phyloP scores from a whole-genome alignment of 2,888 invertebrate species.

The Venustoraphidia nigricollis region DNA sequence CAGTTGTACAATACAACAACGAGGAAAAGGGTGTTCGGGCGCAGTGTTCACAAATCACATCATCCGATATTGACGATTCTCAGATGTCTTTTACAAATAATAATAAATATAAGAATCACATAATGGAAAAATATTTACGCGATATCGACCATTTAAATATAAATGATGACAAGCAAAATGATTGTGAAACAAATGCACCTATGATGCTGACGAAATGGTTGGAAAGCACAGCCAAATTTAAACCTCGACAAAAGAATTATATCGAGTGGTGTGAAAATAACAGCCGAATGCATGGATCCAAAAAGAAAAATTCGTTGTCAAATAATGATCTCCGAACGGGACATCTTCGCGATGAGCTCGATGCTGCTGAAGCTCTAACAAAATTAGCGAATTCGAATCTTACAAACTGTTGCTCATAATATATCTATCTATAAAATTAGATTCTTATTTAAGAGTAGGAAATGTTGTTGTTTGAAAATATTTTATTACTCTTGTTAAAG shows the following conservation, averaged over 20 bases:
- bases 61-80: slow-evolving; percentile 25
- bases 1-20: slow-evolving; percentile 9
- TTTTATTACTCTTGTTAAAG: too few species aligned
- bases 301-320: slow-evolving; percentile 9
- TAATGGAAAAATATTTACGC: slow-evolving; percentile 40
- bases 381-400: slow-evolving; percentile 35
- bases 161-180: slow-evolving; percentile 15
- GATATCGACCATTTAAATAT: slow-evolving; percentile 19
- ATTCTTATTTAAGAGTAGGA: too few species aligned
- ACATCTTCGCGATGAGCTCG: slow-evolving; percentile 57
- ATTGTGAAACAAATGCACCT: slow-evolving; percentile 24
- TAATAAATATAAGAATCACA: slow-evolving; percentile 39
- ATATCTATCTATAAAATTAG: too few species aligned
- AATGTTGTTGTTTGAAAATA: too few species aligned
- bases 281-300: slow-evolving; percentile 19
- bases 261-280: slow-evolving; percentile 40
- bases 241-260: slow-evolving; percentile 54
- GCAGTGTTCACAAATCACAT: slow-evolving; percentile 27
- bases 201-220: slow-evolving; percentile 58
- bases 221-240: slow-evolving; percentile 58
- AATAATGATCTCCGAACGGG: slow-evolving; percentile 13
- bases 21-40: slow-evolving; percentile 13
- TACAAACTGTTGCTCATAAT: not conserved
- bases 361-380: slow-evolving; percentile 60
- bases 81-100: slow-evolving; percentile 21